Evolutionary conservation across 2,888 invertebrate species (phyloP), one percentile per base, ranked within the genome.

Genomic region (Xanthia togata): DNA sequence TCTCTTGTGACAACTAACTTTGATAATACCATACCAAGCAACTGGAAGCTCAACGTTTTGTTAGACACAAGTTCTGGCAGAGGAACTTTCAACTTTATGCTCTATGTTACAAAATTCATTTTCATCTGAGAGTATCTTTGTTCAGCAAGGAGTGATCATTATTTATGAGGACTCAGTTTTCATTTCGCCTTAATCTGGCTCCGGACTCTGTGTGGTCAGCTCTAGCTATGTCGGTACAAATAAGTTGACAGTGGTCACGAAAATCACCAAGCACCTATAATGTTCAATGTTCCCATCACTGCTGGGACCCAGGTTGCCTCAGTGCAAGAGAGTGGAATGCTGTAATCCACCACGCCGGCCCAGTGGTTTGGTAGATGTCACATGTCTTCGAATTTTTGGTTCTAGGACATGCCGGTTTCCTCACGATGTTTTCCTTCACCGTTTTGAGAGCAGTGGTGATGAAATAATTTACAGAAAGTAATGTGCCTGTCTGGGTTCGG

Each of bases 61-160:
- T 41, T n/a, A 26, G 20, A 35, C 41, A n/a, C 3, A 35, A 17
- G 17, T 75, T 53, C 41, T 53, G 44, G 17, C n/a, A 55, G 20
- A 35, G 41, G 5, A 23, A 60, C 23, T 69, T 71, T 59, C 26
- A 53, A 69, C 70, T 47, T 59, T 73, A 73, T 55, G 0, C 0
- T 8, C 6, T 35, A 9, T 2, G 5, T 0, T 4, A 47, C 57
- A 59, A 20, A 59, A 44, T 31, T 59, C 1, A 35, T n/a, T 78
- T 68, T 81, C 20, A 9, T 31, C 64, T 68, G 14, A 53, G 0
- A 17, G 14, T 53, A 5, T 20, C 8, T 71, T 44, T 53, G 64
- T 59, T 44, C 26, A 55, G 20, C 31, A 53, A 73, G 47, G 38
- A 67, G 41, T 72, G 63, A 73, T 79, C 8, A 80, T 59, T 59